Evolutionary conservation across 2,888 invertebrate genomes (phyloP).

Genomic region (Chironomus tentans): DNA sequence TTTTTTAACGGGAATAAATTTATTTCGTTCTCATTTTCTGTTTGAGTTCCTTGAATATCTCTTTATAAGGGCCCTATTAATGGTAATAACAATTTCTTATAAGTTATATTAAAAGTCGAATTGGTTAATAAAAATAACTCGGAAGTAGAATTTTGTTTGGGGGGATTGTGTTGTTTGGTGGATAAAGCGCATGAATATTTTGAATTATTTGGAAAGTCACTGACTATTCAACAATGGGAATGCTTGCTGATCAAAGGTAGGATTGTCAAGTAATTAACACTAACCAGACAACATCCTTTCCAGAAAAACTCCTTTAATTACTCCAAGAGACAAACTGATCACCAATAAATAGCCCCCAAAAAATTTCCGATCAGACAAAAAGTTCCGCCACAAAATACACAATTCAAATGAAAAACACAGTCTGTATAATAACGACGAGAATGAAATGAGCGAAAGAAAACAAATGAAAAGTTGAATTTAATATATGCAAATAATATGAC

Average conservation of each 20-base stretch:
- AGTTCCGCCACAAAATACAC: background rate
- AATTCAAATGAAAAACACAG: background rate
- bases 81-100: slow-evolving; percentile 5
- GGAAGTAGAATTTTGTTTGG: no score
- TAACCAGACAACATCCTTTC: no score
- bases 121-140: slow-evolving; percentile 7
- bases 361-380: no score
- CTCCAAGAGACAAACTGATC: no score
- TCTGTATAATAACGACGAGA: no score
- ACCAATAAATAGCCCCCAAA: no score
- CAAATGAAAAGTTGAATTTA: slow-evolving; percentile 12
- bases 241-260: no score
- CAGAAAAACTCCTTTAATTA: no score
- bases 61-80: background rate
- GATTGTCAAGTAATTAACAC: no score
- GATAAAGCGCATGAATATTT: no score
- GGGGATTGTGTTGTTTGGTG: background rate
- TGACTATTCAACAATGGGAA: no score
- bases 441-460: background rate
- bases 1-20: background rate
- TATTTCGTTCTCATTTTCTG: background rate
- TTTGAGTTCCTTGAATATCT: background rate
- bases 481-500: slow-evolving; percentile 26
- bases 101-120: slow-evolving; percentile 17
- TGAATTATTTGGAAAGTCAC: no score